Evolutionary conservation across 1,140 invertebrate genomes (phyloP).

Genomic region (Metaphire vulgaris): DNA sequence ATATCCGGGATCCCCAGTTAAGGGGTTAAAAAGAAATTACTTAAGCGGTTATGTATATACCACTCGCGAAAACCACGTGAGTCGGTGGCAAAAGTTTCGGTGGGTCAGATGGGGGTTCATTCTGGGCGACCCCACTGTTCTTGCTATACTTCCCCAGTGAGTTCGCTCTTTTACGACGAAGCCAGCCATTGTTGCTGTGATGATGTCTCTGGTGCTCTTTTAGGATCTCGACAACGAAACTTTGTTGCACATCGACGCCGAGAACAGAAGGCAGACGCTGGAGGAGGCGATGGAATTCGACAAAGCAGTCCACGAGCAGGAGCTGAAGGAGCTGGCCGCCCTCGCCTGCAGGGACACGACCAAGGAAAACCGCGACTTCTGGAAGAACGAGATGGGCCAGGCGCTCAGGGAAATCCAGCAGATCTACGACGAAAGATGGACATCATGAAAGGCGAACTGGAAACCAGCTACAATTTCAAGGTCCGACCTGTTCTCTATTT

Average conservation of each 20-base stretch:
- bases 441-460: slow-evolving; percentile 40
- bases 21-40: too few species aligned
- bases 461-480: slow-evolving; percentile 23
- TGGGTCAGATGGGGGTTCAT: too few species aligned
- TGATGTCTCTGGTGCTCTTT: too few species aligned
- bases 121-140: too few species aligned
- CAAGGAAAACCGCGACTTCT: neutral
- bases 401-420: slow-evolving; percentile 19
- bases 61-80: too few species aligned
- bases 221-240: slow-evolving; percentile 53
- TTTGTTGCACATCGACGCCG: slow-evolving; percentile 45
- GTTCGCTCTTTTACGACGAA: too few species aligned
- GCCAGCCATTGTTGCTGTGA: too few species aligned
- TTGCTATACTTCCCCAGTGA: too few species aligned
- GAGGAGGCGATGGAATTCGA: slow-evolving; percentile 52
- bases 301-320: slow-evolving; percentile 42
- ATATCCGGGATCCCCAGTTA: too few species aligned
- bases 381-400: too few species aligned
- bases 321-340: slow-evolving; percentile 30
- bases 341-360: slow-evolving; percentile 17
- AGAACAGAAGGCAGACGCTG: slow-evolving; percentile 55
- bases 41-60: too few species aligned
- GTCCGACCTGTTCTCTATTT: neutral
- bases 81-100: too few species aligned
- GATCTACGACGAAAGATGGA: slow-evolving; percentile 25